A percentile compares a stretch with the other conserved stretches of the same genome.
These are phyloP conservation scores for Caenorhabditis becei DNA, from an alignment of 2,888 invertebrate genomes.

Conservation along the genomic window DNA sequence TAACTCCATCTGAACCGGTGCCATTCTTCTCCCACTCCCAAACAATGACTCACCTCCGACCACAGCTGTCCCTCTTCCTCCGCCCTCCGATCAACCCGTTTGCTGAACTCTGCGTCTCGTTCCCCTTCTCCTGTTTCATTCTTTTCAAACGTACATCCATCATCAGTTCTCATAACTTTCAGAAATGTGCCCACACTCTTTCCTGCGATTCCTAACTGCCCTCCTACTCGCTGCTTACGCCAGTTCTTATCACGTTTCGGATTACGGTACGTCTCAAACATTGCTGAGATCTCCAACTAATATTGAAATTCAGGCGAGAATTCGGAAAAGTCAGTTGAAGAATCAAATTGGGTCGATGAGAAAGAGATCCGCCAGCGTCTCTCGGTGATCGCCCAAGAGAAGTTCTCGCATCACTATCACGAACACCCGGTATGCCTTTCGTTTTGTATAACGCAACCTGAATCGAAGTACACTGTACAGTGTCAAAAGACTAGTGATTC, in stretches of 20 bases:
- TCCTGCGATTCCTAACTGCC: constrained; percentile 14
- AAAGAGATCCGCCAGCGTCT: constrained; percentile 65
- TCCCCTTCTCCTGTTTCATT: constrained; percentile 12
- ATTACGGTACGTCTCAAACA: constrained; percentile 19
- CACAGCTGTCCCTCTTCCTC: constrained; percentile 42
- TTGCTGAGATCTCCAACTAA: background rate
- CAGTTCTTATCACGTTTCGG: constrained; percentile 20
- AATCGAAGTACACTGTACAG: constrained; percentile 9
- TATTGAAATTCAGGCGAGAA: constrained; percentile 15
- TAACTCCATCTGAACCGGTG: constrained; percentile 27
- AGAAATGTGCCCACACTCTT: constrained; percentile 30
- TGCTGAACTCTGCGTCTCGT: constrained; percentile 31
- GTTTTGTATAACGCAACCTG: constrained; percentile 3
- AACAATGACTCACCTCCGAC: constrained; percentile 50
- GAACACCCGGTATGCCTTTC: constrained; percentile 45
- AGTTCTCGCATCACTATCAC: constrained; percentile 71
- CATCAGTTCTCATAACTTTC: constrained; percentile 38
- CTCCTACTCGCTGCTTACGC: constrained; percentile 6
- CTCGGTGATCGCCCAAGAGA: constrained; percentile 58
- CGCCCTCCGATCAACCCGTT: constrained; percentile 48
- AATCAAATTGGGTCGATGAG: constrained; percentile 69
- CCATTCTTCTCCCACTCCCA: constrained; percentile 10
- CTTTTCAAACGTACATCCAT: constrained; percentile 21
- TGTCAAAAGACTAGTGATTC: background rate
- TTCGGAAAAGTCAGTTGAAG: constrained; percentile 44